Evolutionary conservation across 2,888 invertebrate species (phyloP), one percentile per base, ranked within the genome.

Genomic region (Priocnemis perturbator): DNA sequence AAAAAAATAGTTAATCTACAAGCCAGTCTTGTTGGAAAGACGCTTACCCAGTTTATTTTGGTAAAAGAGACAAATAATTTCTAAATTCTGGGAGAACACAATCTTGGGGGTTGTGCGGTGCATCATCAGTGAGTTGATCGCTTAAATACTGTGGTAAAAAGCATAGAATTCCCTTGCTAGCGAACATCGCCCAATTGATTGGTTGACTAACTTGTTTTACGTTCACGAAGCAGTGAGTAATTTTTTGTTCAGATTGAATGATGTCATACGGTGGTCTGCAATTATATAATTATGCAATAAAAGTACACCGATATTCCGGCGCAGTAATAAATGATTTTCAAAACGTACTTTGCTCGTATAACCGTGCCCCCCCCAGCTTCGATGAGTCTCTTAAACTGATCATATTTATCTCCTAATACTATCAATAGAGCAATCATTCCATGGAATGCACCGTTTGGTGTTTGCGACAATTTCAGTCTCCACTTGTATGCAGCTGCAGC

Each of bases 281-380:
- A 9, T 20, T 82, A 84, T 0, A 3, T 45, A 50, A 50, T 17
- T 3, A 50, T n/a, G n/a, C n/a, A 50, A 19, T 50, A 17, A 50
- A 50, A 19, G 9, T 19, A 37, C 37, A 37, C 7, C 1, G 11
- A 1, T 9, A 7, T 50, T 50, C n/a, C n/a, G n/a, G n/a, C n/a
- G n/a, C n/a, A n/a, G n/a, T n/a, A n/a, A n/a, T n/a, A n/a, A n/a
- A n/a, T n/a, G 68, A 37, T 7, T 69, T 60, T 63, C 30, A 37
- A 64, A 71, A 88, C 90, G 89, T 81, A 93, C 93, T 90, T 90
- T 0, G 91, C 90, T 44, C 92, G 91, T 0, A 94, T 88, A 23
- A 96, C 93, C 0, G 83, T 84, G 0, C 96, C 97, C 0, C 93
- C 95, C 0, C 97, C 97, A 0, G 96, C 95, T 63, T 91, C 90